Conservation (phyloP, 1,140 invertebrate genomes). For the Harpegnathos saltator region DNA sequence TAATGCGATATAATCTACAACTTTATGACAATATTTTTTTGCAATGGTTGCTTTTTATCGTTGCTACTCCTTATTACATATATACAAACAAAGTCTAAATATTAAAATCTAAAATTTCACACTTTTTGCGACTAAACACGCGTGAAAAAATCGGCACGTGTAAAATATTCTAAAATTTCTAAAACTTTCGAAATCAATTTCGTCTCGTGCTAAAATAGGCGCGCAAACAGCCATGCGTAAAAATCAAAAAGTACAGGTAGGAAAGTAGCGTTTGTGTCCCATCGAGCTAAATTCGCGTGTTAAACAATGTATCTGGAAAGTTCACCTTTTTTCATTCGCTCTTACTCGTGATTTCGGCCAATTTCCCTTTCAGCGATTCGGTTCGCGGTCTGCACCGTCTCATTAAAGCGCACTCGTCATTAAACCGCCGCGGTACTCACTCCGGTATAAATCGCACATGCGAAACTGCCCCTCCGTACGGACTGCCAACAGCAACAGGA, state of each 20-base stretch:
- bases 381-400: too few species aligned
- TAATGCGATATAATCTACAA: not conserved
- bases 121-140: not conserved
- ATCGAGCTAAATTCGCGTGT: not conserved
- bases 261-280: not conserved
- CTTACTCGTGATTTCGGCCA: not conserved
- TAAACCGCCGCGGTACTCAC: constrained; percentile 86
- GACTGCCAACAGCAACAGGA: constrained; percentile 94
- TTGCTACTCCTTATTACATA: too few species aligned
- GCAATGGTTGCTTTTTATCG: not conserved
- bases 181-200: too few species aligned
- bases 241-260: not conserved
- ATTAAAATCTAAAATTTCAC: too few species aligned
- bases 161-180: too few species aligned
- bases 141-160: not conserved
- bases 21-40: not conserved
- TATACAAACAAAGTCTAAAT: too few species aligned
- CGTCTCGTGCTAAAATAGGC: not conserved
- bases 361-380: not conserved
- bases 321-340: not conserved
- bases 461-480: constrained; percentile 91
- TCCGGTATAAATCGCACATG: constrained; percentile 91
- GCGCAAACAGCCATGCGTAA: not conserved
- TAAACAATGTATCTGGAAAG: not conserved
- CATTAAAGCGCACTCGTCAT: not conserved